phyloP scores from a whole-genome alignment of 2,888 invertebrate species.

The Malacosoma neustria region DNA sequence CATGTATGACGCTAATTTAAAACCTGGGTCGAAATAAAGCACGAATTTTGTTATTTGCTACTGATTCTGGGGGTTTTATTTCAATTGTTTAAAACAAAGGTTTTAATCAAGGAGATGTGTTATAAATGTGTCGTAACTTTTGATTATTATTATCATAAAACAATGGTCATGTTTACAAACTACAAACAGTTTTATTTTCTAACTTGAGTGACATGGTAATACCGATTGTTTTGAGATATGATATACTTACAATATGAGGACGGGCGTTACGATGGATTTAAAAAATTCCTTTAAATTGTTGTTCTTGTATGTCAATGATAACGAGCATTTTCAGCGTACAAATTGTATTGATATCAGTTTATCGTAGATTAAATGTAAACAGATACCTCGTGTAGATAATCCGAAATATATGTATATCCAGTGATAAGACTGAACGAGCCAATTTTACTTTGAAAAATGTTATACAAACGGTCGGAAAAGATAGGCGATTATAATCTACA shows the following conservation, averaged over 20 bases:
- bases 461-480: constrained; percentile 30
- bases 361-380: constrained; percentile 22
- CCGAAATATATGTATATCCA: constrained; percentile 17
- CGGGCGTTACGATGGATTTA: too few species aligned
- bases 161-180: too few species aligned
- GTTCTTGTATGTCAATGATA: too few species aligned
- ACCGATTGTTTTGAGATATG: too few species aligned
- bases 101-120: constrained; percentile 1
- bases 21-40: constrained; percentile 10
- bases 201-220: too few species aligned
- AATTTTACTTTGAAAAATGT: constrained; percentile 43
- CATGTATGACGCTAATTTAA: constrained; percentile 28
- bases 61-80: too few species aligned
- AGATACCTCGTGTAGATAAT: constrained; percentile 18
- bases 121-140: too few species aligned
- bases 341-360: constrained; percentile 6
- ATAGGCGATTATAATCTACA: constrained; percentile 39
- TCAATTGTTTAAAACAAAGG: neutral
- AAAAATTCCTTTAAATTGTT: too few species aligned
- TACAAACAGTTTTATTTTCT: too few species aligned
- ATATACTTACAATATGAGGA: too few species aligned
- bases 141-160: too few species aligned
- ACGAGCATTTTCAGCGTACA: neutral
- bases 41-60: constrained; percentile 7
- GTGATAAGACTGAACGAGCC: constrained; percentile 41